These are phyloP conservation scores for Leucania comma DNA, from an alignment of 2,888 invertebrate genomes.

Conservation along the genomic window DNA sequence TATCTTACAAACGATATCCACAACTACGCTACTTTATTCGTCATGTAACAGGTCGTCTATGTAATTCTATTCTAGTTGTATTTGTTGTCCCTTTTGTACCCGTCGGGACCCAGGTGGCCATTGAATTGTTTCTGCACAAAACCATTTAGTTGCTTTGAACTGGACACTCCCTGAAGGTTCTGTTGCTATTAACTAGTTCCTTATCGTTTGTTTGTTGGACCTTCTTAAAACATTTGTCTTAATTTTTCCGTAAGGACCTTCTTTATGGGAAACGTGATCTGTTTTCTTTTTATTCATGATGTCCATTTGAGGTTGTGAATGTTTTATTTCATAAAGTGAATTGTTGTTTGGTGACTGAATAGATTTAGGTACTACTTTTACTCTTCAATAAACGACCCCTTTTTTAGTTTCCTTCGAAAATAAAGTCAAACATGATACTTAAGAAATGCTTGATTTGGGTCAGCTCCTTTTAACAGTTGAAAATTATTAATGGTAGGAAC, in stretches of 20 bases:
- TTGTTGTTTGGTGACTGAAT: not conserved
- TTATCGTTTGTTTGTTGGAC: conserved; percentile 67
- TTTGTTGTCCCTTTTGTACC: conserved; percentile 68
- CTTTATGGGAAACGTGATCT: conserved; percentile 30
- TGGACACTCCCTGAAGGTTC: conserved; percentile 74
- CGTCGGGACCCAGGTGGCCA: conserved; percentile 78
- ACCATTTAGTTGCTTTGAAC: conserved; percentile 77
- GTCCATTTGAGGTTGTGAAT: conserved; percentile 24
- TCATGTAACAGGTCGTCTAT: conserved; percentile 53
- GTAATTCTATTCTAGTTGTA: conserved; percentile 61
- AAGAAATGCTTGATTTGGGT: conserved; percentile 17
- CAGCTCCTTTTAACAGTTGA: conserved; percentile 6
- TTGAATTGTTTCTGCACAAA: conserved; percentile 75
- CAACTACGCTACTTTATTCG: conserved; percentile 22
- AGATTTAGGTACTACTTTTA: not conserved
- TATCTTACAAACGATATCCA: conserved; percentile 10
- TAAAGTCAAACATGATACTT: conserved; percentile 8
- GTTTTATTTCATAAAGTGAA: conserved; percentile 1
- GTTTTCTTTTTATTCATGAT: conserved; percentile 45
- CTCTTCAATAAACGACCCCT: not conserved
- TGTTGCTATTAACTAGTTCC: conserved; percentile 63
- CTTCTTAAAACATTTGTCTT: conserved; percentile 56
- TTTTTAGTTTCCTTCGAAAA: conserved; percentile 8
- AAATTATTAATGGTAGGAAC: conserved; percentile 32
- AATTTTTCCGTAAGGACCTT: conserved; percentile 38